These are phyloP conservation scores for Lampris incognitus DNA, from an alignment of 2,113 vertebrate genomes.

Conservation along the genomic window DNA sequence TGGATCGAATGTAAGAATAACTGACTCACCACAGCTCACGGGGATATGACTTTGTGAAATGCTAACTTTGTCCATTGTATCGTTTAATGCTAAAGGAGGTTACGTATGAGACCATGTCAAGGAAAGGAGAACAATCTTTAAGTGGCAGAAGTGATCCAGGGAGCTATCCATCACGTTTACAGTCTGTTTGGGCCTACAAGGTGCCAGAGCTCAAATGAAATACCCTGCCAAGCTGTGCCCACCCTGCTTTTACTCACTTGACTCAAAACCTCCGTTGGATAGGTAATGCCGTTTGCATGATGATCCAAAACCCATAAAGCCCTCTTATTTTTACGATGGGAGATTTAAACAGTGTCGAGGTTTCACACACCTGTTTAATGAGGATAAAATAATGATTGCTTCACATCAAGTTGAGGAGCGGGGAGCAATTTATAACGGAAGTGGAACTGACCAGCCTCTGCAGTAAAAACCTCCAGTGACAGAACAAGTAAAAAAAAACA, in stretches of 20 bases:
- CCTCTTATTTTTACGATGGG: constrained; percentile 19
- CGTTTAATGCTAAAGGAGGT: not conserved
- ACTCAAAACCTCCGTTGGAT: constrained; percentile 64
- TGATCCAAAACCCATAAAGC: constrained; percentile 62
- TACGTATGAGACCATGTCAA: constrained; percentile 5
- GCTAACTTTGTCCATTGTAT: not conserved
- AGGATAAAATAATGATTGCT: not conserved
- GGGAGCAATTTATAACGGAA: not conserved
- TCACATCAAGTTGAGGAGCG: not conserved
- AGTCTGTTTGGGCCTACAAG: constrained; percentile 46
- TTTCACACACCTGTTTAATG: constrained; percentile 52
- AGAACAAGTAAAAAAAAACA: constrained; percentile 51
- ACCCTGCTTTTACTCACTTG: constrained; percentile 63
- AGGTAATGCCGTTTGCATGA: constrained; percentile 33
- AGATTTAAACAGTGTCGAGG: constrained; percentile 30
- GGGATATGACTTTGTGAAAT: too few species aligned
- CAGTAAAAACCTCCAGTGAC: constrained; percentile 8
- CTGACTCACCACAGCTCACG: not conserved
- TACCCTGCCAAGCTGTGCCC: constrained; percentile 71
- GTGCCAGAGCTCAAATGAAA: constrained; percentile 54
- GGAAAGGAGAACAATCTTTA: constrained; percentile 23
- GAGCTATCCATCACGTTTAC: constrained; percentile 64
- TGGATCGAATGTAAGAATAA: not conserved
- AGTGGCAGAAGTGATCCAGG: constrained; percentile 24
- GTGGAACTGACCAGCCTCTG: not conserved